Conservation (phyloP, 2,888 invertebrate species). For the Plebejus argus region DNA sequence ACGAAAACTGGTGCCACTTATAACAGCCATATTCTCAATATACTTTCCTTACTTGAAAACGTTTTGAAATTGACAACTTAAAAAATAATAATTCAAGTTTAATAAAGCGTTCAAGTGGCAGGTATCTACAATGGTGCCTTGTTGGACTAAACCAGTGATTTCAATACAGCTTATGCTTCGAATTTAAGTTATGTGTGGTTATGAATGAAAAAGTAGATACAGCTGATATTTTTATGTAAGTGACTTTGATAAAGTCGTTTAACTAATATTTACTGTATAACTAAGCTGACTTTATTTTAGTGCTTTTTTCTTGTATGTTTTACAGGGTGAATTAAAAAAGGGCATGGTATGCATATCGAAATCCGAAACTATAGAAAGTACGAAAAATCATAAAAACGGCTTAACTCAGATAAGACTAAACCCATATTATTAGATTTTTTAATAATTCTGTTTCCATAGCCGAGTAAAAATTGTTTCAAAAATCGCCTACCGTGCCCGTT, state of each 20-base stretch:
- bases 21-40: not conserved
- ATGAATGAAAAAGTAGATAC: not conserved
- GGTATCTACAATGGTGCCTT: not conserved
- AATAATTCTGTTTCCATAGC: too few species aligned
- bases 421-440: too few species aligned
- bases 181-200: not conserved
- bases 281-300: not conserved
- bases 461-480: too few species aligned
- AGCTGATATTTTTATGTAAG: not conserved
- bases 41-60: not conserved
- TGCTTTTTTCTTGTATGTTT: conserved; percentile 38
- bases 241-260: not conserved
- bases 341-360: not conserved
- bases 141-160: conserved; percentile 4
- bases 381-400: too few species aligned
- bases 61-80: too few species aligned
- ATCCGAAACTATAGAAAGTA: not conserved
- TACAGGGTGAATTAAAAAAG: not conserved
- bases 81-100: not conserved
- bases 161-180: not conserved
- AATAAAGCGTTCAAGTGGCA: not conserved
- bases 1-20: not conserved
- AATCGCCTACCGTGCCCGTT: too few species aligned
- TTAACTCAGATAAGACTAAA: too few species aligned
- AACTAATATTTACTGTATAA: not conserved